phyloP scores from a whole-genome alignment of 1,140 invertebrate species.

The Sitobion miscanthi region DNA sequence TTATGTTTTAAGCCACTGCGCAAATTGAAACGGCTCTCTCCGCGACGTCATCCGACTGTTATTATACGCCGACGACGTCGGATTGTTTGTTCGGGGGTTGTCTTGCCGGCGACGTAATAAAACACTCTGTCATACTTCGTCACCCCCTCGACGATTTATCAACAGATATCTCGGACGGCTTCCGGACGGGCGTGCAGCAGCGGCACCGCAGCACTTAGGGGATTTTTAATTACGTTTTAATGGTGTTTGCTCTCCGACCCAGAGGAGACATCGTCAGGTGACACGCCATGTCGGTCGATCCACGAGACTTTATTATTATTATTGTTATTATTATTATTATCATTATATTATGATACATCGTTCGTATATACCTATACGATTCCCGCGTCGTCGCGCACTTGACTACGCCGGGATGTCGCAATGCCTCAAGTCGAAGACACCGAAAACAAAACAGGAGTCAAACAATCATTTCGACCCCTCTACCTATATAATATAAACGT shows the following conservation, averaged over 20 bases:
- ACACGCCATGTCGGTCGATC: neutral
- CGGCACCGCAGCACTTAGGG: neutral
- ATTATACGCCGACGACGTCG: neutral
- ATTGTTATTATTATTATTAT: no score
- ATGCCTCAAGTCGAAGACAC: neutral
- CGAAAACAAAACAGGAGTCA: neutral
- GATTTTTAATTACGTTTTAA: neutral
- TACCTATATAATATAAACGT: neutral
- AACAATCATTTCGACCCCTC: neutral
- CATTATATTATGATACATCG: neutral
- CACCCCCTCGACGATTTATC: constrained; percentile 11
- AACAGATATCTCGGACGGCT: neutral
- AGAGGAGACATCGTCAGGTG: neutral
- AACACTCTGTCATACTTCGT: constrained; percentile 5
- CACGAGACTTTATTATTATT: no score
- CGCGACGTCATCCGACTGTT: neutral
- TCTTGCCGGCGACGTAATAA: constrained; percentile 3
- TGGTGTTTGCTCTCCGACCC: neutral
- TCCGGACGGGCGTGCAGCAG: neutral
- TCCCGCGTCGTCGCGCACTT: no score
- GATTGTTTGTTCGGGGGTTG: neutral
- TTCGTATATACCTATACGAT: neutral
- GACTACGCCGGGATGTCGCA: no score
- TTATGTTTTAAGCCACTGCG: neutral
- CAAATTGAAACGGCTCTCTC: neutral